Conservation (phyloP, 2,888 invertebrate species). For the Hylaea fasciaria region DNA sequence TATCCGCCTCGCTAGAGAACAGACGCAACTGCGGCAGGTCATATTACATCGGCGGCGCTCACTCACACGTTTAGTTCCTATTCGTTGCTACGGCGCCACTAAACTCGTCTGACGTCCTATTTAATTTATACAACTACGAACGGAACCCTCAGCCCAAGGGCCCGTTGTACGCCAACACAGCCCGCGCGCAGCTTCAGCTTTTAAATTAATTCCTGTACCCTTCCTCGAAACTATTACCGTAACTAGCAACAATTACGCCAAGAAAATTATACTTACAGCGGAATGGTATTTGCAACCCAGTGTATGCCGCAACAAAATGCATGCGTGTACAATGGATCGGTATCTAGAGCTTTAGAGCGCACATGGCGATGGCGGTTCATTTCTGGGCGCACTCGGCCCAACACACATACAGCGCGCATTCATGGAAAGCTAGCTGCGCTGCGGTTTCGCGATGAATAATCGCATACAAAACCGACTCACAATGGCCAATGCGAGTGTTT, state of each 20-base stretch:
- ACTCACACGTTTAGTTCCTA: constrained; percentile 59
- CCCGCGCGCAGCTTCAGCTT: constrained; percentile 53
- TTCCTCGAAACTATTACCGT: constrained; percentile 46
- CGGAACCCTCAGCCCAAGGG: constrained; percentile 51
- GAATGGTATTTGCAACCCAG: constrained; percentile 42
- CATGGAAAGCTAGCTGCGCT: constrained; percentile 73
- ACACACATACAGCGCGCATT: constrained; percentile 68
- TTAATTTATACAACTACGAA: constrained; percentile 60
- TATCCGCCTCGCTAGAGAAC: constrained; percentile 7
- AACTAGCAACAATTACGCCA: constrained; percentile 52
- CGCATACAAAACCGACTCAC: constrained; percentile 80
- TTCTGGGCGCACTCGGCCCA: constrained; percentile 66
- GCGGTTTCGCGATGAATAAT: constrained; percentile 80
- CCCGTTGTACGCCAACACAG: constrained; percentile 55
- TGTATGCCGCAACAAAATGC: constrained; percentile 50
- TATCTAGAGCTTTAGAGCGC: constrained; percentile 58
- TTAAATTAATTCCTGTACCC: constrained; percentile 57
- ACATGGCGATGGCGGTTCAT: constrained; percentile 57
- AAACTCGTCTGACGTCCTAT: constrained; percentile 62
- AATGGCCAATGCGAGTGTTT: constrained; percentile 84
- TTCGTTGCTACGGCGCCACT: constrained; percentile 61
- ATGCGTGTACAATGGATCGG: constrained; percentile 49
- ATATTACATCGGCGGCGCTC: constrained; percentile 53
- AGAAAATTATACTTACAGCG: constrained; percentile 45
- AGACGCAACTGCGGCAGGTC: constrained; percentile 33